phyloP scores from a whole-genome alignment of 1,140 invertebrate species.

The Glossosoma conforme region DNA sequence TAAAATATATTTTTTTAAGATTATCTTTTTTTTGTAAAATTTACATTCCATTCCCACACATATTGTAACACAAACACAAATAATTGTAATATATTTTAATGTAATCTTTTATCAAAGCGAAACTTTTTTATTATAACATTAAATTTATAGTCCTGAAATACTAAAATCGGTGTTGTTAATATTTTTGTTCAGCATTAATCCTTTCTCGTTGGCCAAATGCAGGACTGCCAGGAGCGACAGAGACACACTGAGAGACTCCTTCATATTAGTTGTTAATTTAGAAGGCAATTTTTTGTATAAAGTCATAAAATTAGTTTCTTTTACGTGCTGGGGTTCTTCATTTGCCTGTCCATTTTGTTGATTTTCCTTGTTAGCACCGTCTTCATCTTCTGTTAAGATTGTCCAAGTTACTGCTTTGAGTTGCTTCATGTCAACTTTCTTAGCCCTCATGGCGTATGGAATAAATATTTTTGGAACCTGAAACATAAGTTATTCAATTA shows the following conservation, averaged over 20 bases:
- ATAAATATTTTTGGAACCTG: slow-evolving; percentile 65
- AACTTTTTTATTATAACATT: too few relatives aligned
- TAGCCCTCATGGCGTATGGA: slow-evolving; percentile 68
- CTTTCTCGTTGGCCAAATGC: slow-evolving; percentile 76
- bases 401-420: slow-evolving; percentile 70
- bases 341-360: slow-evolving; percentile 30
- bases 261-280: slow-evolving; percentile 55
- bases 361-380: slow-evolving; percentile 36
- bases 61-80: too few relatives aligned
- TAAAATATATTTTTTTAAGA: too few relatives aligned
- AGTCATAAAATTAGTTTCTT: slow-evolving; percentile 43
- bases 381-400: slow-evolving; percentile 40
- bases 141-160: too few relatives aligned
- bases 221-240: slow-evolving; percentile 71
- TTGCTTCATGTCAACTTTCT: slow-evolving; percentile 75
- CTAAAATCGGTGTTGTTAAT: slow-evolving; percentile 42
- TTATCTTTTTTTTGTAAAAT: not conserved
- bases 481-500: slow-evolving; percentile 36
- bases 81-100: too few relatives aligned
- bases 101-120: too few relatives aligned
- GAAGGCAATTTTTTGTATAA: slow-evolving; percentile 57
- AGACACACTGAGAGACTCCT: slow-evolving; percentile 67
- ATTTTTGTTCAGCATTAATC: slow-evolving; percentile 40
- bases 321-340: slow-evolving; percentile 27
- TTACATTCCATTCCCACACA: too few relatives aligned